These are phyloP conservation scores for Mormyrus lacerda DNA, from an alignment of 2,113 vertebrate genomes.

Conservation along the genomic window DNA sequence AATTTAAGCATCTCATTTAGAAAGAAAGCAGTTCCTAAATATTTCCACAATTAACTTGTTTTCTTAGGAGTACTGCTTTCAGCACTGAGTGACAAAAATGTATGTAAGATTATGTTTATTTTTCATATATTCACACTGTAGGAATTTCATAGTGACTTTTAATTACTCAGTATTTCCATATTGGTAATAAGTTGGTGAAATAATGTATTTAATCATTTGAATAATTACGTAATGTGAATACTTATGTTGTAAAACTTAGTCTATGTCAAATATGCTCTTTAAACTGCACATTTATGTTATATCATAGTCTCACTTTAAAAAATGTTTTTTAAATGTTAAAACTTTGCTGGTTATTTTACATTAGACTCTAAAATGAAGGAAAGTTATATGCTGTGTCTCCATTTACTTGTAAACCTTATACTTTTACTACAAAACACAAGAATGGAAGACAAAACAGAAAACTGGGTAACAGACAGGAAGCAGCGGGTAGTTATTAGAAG, in stretches of 20 bases:
- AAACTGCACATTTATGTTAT: not conserved
- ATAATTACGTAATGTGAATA: not conserved
- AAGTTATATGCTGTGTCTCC: not conserved
- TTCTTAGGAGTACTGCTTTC: slow-evolving; percentile 14
- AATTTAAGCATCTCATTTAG: slow-evolving; percentile 25
- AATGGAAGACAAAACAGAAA: slow-evolving; percentile 7
- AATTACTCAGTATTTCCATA: not conserved
- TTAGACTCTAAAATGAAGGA: not conserved
- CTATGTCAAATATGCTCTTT: not conserved
- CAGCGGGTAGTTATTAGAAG: too few species aligned
- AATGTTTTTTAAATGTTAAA: not conserved
- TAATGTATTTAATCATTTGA: not conserved
- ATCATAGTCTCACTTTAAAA: not conserved
- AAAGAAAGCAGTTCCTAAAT: slow-evolving; percentile 22
- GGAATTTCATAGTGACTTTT: too few species aligned
- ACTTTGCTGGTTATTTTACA: not conserved
- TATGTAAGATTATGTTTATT: not conserved
- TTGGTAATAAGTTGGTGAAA: not conserved
- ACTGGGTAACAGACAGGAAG: too few species aligned
- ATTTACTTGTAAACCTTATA: not conserved
- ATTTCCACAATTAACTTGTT: slow-evolving; percentile 9
- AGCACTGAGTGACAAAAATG: not conserved
- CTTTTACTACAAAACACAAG: not conserved
- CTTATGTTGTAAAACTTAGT: not conserved
- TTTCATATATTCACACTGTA: not conserved